Base-by-base conservation (phyloP, 2,797 vertebrate species). In the Meda fulgida region DNA sequence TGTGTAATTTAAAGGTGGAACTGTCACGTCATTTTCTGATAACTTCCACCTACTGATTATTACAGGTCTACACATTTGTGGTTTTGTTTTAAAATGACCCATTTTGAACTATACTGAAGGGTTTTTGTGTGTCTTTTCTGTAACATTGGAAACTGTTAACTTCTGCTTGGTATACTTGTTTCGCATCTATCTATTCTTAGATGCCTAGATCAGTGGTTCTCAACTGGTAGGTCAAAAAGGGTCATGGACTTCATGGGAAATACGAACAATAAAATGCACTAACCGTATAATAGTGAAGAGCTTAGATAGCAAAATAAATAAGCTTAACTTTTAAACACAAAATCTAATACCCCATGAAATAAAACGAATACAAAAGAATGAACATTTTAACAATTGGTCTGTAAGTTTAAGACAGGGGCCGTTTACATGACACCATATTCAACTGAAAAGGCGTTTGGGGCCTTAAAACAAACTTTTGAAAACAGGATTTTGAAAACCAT, bases 111-210 rank as follows among this genome's bases (percentile, higher is more conserved):
- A 5, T 31, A 43, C 53, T 16, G 11, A 75, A 48, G 29, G 58
- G 6, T 26, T 48, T 75, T 26, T 75, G 29, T 53, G 51, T 72
- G 58, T 51, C 43, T 76, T 66, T 75, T 18, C 40, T 53, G 31
- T 46, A 38, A 38, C 31, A 18, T 55, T 53, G 71, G 23, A 73
- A 40, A 73, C 55, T 81, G 67, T 43, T 31, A 58, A 34, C 70
- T 73, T 43, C 38, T 26, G 31, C 71, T 75, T 84, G 60, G 46
- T n/a, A 23, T 31, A 55, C 23, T 76, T 77, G 34, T 77, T 77
- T 73, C 38, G n/a, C 73, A 29, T 29, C 16, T 36, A 21, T 34
- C 4, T 8, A 36, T 65, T 16, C 4, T 23, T 60, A 8, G 16
- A 14, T 21, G 29, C 48, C 58, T 66, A 36, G n/a, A 66, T 65